Conservation (phyloP, 1,140 invertebrate species). For the Habropoda laboriosa region DNA sequence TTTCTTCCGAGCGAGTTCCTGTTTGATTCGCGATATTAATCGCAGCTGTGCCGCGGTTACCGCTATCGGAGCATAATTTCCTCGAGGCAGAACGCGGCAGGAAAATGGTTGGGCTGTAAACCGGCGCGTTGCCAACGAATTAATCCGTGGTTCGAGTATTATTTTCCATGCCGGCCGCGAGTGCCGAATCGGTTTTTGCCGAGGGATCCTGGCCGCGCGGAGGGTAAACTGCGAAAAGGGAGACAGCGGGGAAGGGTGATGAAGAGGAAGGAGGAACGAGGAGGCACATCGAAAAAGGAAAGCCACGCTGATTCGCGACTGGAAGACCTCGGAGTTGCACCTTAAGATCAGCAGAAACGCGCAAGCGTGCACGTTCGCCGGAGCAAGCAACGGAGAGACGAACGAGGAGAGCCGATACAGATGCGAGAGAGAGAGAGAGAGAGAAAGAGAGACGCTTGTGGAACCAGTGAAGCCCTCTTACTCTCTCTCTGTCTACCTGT, state of each 20-base stretch:
- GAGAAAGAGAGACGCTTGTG: background rate
- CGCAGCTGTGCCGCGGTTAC: background rate
- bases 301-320: slow-evolving; percentile 62
- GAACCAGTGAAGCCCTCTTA: background rate
- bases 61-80: slow-evolving; percentile 21
- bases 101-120: background rate
- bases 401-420: no score
- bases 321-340: slow-evolving; percentile 66
- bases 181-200: slow-evolving; percentile 15
- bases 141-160: background rate
- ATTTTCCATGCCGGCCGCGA: background rate
- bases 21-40: slow-evolving; percentile 10
- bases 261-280: slow-evolving; percentile 34
- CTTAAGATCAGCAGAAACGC: slow-evolving; percentile 50
- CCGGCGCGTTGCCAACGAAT: no score
- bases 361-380: slow-evolving; percentile 23
- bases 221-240: slow-evolving; percentile 26
- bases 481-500: background rate
- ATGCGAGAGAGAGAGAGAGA: background rate
- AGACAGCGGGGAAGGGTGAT: slow-evolving; percentile 37
- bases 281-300: slow-evolving; percentile 65
- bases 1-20: background rate
- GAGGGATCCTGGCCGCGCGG: slow-evolving; percentile 5
- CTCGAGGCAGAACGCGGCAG: slow-evolving; percentile 11
- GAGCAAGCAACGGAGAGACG: background rate